These are phyloP conservation scores for Melanostoma scalare DNA, from an alignment of 2,888 invertebrate species.

Conservation along the genomic window DNA sequence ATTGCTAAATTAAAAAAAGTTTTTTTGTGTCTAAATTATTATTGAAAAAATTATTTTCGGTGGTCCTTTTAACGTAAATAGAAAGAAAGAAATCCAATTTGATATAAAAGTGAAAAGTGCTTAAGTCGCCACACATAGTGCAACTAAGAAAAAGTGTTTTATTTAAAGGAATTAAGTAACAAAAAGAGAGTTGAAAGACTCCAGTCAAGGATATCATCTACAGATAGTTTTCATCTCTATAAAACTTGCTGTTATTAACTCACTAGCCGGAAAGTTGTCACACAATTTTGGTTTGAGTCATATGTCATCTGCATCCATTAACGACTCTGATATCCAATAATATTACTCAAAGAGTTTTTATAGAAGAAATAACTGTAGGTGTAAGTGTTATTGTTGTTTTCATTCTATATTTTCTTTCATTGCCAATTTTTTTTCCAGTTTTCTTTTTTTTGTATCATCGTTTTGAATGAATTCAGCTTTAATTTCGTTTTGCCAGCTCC, in stretches of 20 bases:
- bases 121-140: background rate
- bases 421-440: conserved; percentile 47
- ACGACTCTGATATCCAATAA: conserved; percentile 52
- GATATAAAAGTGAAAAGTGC: conserved; percentile 49
- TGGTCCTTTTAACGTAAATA: conserved; percentile 26
- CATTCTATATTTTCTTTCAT: conserved; percentile 54
- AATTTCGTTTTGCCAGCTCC: conserved; percentile 55
- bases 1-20: conserved; percentile 31
- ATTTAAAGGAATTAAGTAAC: conserved; percentile 25
- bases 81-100: conserved; percentile 9
- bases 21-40: conserved; percentile 10
- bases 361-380: conserved; percentile 49
- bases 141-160: conserved; percentile 27
- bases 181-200: conserved; percentile 45
- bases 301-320: conserved; percentile 70
- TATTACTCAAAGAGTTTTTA: conserved; percentile 3
- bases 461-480: conserved; percentile 58
- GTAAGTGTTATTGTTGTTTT: conserved; percentile 34
- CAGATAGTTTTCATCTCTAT: conserved; percentile 20
- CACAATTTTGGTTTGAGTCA: conserved; percentile 60
- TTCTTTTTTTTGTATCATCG: conserved; percentile 11
- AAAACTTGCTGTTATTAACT: background rate
- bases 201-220: conserved; percentile 63
- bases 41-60: conserved; percentile 38
- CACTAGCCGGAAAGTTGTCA: conserved; percentile 56